Base-by-base conservation (phyloP, 2,113 vertebrate genomes). In the Okapia johnstoni region DNA sequence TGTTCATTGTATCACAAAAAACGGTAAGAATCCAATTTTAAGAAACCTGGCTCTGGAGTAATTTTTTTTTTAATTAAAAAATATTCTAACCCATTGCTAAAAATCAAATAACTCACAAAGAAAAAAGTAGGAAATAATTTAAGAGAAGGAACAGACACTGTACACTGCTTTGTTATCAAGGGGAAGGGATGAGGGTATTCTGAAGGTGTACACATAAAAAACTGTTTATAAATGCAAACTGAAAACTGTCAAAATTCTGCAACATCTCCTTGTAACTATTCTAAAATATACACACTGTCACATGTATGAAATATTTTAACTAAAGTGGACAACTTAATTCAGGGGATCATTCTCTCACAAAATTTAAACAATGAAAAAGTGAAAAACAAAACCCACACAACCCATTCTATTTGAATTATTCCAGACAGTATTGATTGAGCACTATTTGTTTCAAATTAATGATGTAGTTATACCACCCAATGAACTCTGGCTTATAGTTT, bases 371-470 rank as follows among this genome's bases (percentile, higher is more conserved):
- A 76, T 21, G 13, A 50, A 86, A 33, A 95, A 88, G 25, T 11
- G 11, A 79, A 48, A n/a, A 54, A 58, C 12, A 60, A 83, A 60
- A 61, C 12, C 19, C 60, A 33, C 76, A 91, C 3, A 66, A 79
- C 30, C 48, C 43, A 60, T 89, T 96, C 94, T 86, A 96, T 33
- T 43, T 77, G 13, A 94, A 83, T 85, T 92, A 95, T 88, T 93
- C 63, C 46, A 76, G 28, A 33, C 40, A 81, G 25, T 33, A 92
- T 1, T 73, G 55, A 79, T 9, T 89, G 80, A 92, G 57, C 48
- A 96, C 13, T 73, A 87, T 21, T 66, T 90, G 25, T 88, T 96
- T 90, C 81, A 95, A 77, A 90, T 94, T 80, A 96, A 91, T 76
- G 30, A 85, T 80, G 30, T 52, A 88, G 58, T 95, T 88, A 55